Evolutionary conservation across 2,797 vertebrate genomes (phyloP).

Genomic region (Megaceryle alcyon): DNA sequence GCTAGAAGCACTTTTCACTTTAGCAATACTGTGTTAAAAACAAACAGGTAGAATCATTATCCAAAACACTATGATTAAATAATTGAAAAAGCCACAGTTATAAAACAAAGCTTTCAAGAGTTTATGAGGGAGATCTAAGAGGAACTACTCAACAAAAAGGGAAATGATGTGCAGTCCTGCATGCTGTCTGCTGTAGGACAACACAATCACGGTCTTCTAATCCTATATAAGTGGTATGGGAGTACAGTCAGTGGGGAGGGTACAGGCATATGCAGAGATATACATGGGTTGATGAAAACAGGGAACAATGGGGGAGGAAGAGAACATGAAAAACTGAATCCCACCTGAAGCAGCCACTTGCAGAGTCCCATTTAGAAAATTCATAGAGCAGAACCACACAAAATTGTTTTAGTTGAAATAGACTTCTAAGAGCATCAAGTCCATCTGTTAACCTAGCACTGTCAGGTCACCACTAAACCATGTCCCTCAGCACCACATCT

Average conservation of each 20-base stretch:
- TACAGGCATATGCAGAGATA: background rate
- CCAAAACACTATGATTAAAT: background rate
- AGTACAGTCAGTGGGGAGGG: accelerated
- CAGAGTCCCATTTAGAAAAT: background rate
- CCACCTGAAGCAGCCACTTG: background rate
- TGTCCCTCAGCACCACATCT: background rate
- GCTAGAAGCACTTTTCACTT: background rate
- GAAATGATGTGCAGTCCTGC: background rate
- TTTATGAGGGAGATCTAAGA: background rate
- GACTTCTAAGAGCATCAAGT: background rate
- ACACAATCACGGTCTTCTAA: background rate
- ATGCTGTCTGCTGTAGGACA: background rate
- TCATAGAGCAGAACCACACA: background rate
- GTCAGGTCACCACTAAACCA: background rate
- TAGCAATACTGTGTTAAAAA: background rate
- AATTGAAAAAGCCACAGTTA: background rate
- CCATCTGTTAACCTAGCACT: background rate
- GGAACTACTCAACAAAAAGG: background rate
- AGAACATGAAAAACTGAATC: background rate
- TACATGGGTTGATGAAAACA: background rate
- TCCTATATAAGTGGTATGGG: accelerated
- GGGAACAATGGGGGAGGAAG: background rate
- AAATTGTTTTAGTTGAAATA: background rate
- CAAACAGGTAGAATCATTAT: background rate
- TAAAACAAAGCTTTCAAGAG: background rate